Evolutionary conservation across 2,888 invertebrate species (phyloP).

Genomic region (Himalopsyche tibetana): DNA sequence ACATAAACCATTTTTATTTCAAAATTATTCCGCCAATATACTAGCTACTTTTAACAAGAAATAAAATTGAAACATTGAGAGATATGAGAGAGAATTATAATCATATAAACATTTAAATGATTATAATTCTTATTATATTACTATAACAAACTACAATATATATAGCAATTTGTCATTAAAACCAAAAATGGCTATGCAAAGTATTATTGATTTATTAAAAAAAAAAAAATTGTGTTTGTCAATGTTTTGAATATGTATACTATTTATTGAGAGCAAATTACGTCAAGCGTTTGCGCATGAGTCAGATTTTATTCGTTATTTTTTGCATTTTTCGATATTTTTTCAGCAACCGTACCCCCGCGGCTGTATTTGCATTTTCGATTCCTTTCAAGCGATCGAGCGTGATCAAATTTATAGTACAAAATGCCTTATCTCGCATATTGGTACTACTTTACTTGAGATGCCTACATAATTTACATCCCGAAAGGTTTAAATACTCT

Average conservation of each 20-base stretch:
- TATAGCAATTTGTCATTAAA: too few species aligned
- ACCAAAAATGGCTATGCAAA: too few species aligned
- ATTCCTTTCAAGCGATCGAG: slow-evolving; percentile 8
- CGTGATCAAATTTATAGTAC: slow-evolving; percentile 36
- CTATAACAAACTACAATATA: too few species aligned
- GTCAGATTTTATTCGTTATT: slow-evolving; percentile 13
- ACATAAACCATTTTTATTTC: too few species aligned
- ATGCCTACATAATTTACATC: slow-evolving; percentile 25
- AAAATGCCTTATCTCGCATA: slow-evolving; percentile 35
- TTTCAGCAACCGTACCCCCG: slow-evolving; percentile 10
- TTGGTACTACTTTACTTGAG: background rate
- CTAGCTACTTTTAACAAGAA: too few species aligned
- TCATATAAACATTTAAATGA: too few species aligned
- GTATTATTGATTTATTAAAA: too few species aligned
- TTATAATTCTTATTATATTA: too few species aligned
- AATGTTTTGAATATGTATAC: background rate
- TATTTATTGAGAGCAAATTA: slow-evolving; percentile 20
- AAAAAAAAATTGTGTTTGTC: background rate
- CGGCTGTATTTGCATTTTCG: slow-evolving; percentile 32
- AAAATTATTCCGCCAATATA: too few species aligned
- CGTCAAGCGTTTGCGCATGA: background rate
- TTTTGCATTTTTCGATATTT: slow-evolving; percentile 36
- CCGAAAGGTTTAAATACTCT: slow-evolving; percentile 38
- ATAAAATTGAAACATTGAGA: too few species aligned
- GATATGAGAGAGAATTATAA: too few species aligned